Percentiles rank a stretch among this genome's conserved stretches.
phyloP scores from a whole-genome alignment of 1,140 invertebrate species.

The Linepithema humile region DNA sequence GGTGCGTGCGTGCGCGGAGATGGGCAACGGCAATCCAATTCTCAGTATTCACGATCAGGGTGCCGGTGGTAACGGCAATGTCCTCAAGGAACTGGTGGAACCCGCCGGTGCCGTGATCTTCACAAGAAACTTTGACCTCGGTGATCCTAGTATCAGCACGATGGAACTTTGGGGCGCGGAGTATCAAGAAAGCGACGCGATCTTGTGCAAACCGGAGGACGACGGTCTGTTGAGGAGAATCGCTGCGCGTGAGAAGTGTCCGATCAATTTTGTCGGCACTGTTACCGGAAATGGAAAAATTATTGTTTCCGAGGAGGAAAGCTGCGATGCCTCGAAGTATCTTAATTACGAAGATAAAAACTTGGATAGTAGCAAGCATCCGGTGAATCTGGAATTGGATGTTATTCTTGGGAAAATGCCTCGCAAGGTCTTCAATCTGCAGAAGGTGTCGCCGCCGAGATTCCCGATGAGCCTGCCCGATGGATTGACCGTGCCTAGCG shows the following conservation, averaged over 20 bases:
- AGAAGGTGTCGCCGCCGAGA: constrained; percentile 76
- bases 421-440: constrained; percentile 88
- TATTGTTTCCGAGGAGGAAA: constrained; percentile 88
- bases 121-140: constrained; percentile 94
- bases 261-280: constrained; percentile 96
- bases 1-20: constrained; percentile 95
- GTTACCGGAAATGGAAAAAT: constrained; percentile 95
- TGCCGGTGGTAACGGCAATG: constrained; percentile 99
- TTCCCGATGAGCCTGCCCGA: constrained; percentile 85
- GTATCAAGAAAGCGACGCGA: constrained; percentile 98
- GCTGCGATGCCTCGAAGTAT: constrained; percentile 78
- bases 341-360: constrained; percentile 69
- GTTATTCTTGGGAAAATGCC: constrained; percentile 96
- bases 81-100: constrained; percentile 98
- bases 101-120: constrained; percentile 96
- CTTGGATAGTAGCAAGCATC: constrained; percentile 82
- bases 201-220: constrained; percentile 90
- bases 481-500: constrained; percentile 86
- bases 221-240: constrained; percentile 89
- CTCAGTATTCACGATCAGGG: constrained; percentile 98
- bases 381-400: constrained; percentile 95
- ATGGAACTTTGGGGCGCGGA: constrained; percentile 99
- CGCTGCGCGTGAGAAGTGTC: constrained; percentile 94
- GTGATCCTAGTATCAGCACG: constrained; percentile 96
- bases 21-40: constrained; percentile 93